These are phyloP conservation scores for Silurus lanzhouensis DNA, from an alignment of 2,797 vertebrate genomes.

Conservation along the genomic window DNA sequence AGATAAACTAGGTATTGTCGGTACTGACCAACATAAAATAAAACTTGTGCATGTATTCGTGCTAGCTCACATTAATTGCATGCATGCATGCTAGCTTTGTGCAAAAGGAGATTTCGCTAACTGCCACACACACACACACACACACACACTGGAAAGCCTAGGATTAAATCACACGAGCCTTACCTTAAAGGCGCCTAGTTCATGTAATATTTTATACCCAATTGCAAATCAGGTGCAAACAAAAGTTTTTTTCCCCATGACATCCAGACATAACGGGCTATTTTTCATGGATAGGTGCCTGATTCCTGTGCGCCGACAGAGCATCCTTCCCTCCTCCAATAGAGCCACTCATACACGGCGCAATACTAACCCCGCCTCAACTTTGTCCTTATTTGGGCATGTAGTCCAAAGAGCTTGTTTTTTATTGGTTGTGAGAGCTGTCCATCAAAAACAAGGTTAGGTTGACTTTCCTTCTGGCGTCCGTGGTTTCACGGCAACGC, in stretches of 20 bases:
- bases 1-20: neutral
- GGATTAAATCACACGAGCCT: neutral
- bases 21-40: neutral
- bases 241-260: constrained; percentile 28
- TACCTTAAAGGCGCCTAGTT: constrained; percentile 26
- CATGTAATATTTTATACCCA: neutral
- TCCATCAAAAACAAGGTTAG: constrained; percentile 63
- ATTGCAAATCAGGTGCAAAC: neutral
- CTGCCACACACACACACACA: neutral
- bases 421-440: constrained; percentile 63
- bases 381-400: constrained; percentile 24
- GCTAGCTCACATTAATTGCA: neutral
- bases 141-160: neutral
- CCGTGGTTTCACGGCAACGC: constrained; percentile 77
- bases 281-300: constrained; percentile 22
- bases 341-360: constrained; percentile 46
- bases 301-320: constrained; percentile 33
- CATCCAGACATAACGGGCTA: constrained; percentile 36
- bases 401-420: neutral
- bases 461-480: constrained; percentile 69
- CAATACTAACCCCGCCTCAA: constrained; percentile 48
- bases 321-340: constrained; percentile 57
- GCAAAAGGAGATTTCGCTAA: constrained; percentile 6
- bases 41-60: neutral
- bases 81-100: constrained; percentile 9